These are phyloP conservation scores for Menura novaehollandiae DNA, from an alignment of 2,113 vertebrate genomes.

Conservation along the genomic window DNA sequence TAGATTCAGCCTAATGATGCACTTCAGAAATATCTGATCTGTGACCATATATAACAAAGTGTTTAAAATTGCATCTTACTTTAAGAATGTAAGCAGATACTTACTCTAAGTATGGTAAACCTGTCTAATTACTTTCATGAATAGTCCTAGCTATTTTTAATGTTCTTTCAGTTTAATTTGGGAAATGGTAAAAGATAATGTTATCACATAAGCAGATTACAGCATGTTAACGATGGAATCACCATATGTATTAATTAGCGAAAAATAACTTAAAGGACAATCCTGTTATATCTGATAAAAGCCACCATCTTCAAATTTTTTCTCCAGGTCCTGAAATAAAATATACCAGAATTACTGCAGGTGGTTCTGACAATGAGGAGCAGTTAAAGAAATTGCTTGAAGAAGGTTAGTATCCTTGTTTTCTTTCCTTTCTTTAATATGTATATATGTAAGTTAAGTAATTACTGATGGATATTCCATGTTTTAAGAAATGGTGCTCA, in stretches of 20 bases:
- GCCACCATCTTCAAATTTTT: background rate
- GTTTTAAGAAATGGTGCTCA: background rate
- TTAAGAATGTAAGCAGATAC: background rate
- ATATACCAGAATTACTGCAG: constrained; percentile 74
- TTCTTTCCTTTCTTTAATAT: background rate
- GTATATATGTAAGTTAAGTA: background rate
- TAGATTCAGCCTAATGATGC: background rate
- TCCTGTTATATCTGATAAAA: background rate
- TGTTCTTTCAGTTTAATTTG: background rate
- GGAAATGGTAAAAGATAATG: background rate
- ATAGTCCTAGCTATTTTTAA: background rate
- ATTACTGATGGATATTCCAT: background rate
- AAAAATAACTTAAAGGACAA: background rate
- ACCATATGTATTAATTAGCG: background rate
- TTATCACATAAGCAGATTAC: background rate
- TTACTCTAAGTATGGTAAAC: background rate
- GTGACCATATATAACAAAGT: background rate
- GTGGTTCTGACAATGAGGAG: constrained; percentile 64
- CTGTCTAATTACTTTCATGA: background rate
- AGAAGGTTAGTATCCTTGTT: constrained; percentile 68
- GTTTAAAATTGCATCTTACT: background rate
- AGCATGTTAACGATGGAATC: background rate
- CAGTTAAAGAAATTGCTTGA: constrained; percentile 74
- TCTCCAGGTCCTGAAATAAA: constrained; percentile 75
- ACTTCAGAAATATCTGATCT: background rate